Evolutionary conservation across 2,113 vertebrate species (phyloP).

Genomic region (Gobio gobio): DNA sequence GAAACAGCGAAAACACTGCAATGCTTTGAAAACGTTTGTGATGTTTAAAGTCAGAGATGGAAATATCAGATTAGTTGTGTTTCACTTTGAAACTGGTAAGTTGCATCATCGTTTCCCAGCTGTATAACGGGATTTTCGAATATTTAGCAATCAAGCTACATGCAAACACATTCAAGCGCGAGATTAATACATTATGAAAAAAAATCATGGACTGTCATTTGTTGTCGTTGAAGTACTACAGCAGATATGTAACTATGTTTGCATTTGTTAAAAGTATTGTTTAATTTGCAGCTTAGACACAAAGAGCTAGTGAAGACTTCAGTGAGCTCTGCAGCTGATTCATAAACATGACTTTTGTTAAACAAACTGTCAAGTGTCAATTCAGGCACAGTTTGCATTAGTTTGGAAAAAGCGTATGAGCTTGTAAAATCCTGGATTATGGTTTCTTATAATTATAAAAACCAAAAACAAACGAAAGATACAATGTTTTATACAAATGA

Average conservation of each 20-base stretch:
- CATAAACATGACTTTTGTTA: not conserved
- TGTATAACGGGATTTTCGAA: slow-evolving; percentile 24
- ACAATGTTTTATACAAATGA: not conserved
- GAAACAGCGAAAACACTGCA: not conserved
- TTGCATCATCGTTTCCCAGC: slow-evolving; percentile 70
- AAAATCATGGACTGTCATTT: not conserved
- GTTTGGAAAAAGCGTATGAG: not conserved
- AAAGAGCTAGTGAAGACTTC: not conserved
- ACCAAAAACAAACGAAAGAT: too few species aligned
- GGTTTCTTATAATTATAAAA: not conserved
- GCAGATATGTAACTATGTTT: not conserved
- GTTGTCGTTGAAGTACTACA: not conserved
- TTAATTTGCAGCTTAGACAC: slow-evolving; percentile 2
- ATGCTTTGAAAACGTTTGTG: not conserved
- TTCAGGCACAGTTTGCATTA: not conserved
- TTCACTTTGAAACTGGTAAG: slow-evolving; percentile 67
- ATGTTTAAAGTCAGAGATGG: slow-evolving; percentile 1
- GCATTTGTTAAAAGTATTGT: not conserved
- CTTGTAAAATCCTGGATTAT: not conserved
- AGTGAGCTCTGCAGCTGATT: not conserved
- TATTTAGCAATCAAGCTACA: slow-evolving; percentile 33
- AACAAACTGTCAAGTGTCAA: not conserved
- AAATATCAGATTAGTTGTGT: slow-evolving; percentile 55
- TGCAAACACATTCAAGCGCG: not conserved
- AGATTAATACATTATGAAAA: not conserved